phyloP scores from a whole-genome alignment of 92 coral and sea anemone species.

The Parazoanthus darwini region DNA sequence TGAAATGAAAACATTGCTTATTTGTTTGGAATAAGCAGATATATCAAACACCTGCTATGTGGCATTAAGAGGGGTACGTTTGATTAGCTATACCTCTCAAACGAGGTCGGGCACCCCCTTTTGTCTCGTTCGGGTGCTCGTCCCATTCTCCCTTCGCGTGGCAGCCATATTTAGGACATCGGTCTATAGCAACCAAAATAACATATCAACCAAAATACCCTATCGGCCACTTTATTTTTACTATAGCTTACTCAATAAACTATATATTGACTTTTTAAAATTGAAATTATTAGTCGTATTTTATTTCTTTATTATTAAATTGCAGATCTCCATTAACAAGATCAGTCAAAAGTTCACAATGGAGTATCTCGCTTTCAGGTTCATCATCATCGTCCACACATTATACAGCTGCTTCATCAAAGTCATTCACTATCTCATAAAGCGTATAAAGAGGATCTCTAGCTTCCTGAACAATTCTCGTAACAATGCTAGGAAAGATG shows the following conservation, averaged over 20 bases:
- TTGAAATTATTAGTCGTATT: slow-evolving; percentile 8
- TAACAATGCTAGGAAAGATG: slow-evolving; percentile 30
- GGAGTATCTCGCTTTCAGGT: slow-evolving; percentile 26
- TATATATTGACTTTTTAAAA: slow-evolving; percentile 19
- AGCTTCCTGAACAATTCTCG: slow-evolving; percentile 37
- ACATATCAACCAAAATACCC: too few relatives aligned
- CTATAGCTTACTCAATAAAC: slow-evolving; percentile 19
- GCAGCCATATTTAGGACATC: too few relatives aligned
- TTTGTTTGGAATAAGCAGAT: too few relatives aligned
- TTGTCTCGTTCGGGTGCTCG: too few relatives aligned
- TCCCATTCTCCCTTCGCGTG: too few relatives aligned
- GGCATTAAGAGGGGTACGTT: too few relatives aligned
- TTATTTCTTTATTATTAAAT: slow-evolving; percentile 15
- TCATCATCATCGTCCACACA: slow-evolving; percentile 20
- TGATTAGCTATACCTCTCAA: too few relatives aligned
- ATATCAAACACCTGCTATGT: too few relatives aligned
- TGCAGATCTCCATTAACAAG: slow-evolving; percentile 25
- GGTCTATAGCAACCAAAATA: too few relatives aligned
- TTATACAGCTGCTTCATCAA: slow-evolving; percentile 15
- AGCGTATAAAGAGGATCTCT: slow-evolving; percentile 29
- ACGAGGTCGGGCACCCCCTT: too few relatives aligned
- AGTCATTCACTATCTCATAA: slow-evolving; percentile 17
- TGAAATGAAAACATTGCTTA: too few relatives aligned
- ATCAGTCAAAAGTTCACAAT: slow-evolving; percentile 25
- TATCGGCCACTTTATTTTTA: too few relatives aligned